Evolutionary conservation across 2,888 invertebrate genomes (phyloP).

Genomic region (Stenichneumon culpator): DNA sequence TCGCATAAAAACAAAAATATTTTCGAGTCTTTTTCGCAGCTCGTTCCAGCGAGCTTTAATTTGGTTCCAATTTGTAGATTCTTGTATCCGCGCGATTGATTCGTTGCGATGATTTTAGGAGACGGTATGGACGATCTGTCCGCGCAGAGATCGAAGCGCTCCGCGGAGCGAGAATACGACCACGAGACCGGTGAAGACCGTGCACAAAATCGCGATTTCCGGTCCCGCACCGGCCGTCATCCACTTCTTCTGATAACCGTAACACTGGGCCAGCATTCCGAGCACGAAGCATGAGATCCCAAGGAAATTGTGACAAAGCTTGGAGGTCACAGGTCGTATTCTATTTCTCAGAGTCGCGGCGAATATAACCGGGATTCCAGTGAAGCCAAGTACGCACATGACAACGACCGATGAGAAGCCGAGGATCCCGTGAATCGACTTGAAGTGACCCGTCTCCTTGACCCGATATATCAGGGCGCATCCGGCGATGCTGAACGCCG

Average conservation of each 20-base stretch:
- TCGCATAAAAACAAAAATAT: too few species aligned
- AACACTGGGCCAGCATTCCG: conserved; percentile 85
- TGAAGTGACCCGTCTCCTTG: conserved; percentile 81
- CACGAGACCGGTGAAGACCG: conserved; percentile 69
- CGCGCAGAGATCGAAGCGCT: conserved; percentile 72
- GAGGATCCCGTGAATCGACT: conserved; percentile 75
- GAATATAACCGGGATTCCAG: conserved; percentile 86
- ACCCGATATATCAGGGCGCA: conserved; percentile 84
- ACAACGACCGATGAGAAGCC: conserved; percentile 86
- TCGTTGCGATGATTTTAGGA: conserved; percentile 16
- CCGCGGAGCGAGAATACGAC: conserved; percentile 74
- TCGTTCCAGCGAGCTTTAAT: neutral
- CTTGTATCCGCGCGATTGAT: neutral
- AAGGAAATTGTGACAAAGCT: conserved; percentile 86
- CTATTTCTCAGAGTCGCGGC: conserved; percentile 86
- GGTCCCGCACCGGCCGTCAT: conserved; percentile 45
- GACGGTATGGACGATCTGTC: conserved; percentile 57
- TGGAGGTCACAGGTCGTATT: conserved; percentile 86
- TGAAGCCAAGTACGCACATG: conserved; percentile 85
- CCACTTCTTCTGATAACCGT: conserved; percentile 76
- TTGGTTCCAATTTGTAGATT: neutral
- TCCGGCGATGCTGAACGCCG: conserved; percentile 86
- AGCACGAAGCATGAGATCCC: conserved; percentile 86
- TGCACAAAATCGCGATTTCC: conserved; percentile 58
- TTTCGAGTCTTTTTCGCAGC: neutral